Conservation (phyloP, 2,797 vertebrate species). For the Amphiprion clarkii region DNA sequence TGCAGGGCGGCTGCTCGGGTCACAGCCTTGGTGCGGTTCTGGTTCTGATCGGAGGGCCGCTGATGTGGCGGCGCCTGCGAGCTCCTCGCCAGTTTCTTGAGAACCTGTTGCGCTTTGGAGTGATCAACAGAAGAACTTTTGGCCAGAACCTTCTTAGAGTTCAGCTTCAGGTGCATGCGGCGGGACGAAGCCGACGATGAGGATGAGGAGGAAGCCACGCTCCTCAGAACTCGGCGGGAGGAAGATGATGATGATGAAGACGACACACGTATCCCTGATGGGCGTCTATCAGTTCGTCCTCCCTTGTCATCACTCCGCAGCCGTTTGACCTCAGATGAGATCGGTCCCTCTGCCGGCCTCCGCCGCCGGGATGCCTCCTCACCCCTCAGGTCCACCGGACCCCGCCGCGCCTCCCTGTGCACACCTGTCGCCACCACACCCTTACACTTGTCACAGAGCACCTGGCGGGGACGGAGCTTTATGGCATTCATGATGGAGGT, state of each 20-base stretch:
- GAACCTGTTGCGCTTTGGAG: conserved; percentile 91
- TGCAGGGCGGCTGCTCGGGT: conserved; percentile 86
- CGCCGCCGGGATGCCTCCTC: conserved; percentile 90
- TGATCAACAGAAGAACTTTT: conserved; percentile 89
- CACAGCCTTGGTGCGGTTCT: conserved; percentile 58
- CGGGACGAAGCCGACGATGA: conserved; percentile 73
- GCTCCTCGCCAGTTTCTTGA: conserved; percentile 94
- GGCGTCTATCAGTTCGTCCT: conserved; percentile 80
- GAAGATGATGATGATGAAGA: conserved; percentile 65
- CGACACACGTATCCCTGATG: conserved; percentile 87
- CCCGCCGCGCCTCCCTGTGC: conserved; percentile 90
- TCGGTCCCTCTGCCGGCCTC: conserved; percentile 77
- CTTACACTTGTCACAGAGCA: conserved; percentile 98
- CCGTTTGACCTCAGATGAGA: conserved; percentile 85
- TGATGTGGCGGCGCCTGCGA: conserved; percentile 37
- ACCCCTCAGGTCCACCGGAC: conserved; percentile 86
- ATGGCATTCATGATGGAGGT: conserved; percentile 99
- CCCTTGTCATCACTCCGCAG: conserved; percentile 90
- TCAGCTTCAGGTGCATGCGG: conserved; percentile 87
- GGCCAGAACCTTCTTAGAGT: conserved; percentile 92
- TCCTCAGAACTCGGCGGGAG: conserved; percentile 73
- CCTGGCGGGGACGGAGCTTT: conserved; percentile 95
- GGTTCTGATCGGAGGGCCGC: conserved; percentile 46
- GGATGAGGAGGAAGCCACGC: conserved; percentile 64
- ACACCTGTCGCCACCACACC: conserved; percentile 90